Base-by-base conservation (phyloP, 2,113 vertebrate genomes). In the Okapia johnstoni region DNA sequence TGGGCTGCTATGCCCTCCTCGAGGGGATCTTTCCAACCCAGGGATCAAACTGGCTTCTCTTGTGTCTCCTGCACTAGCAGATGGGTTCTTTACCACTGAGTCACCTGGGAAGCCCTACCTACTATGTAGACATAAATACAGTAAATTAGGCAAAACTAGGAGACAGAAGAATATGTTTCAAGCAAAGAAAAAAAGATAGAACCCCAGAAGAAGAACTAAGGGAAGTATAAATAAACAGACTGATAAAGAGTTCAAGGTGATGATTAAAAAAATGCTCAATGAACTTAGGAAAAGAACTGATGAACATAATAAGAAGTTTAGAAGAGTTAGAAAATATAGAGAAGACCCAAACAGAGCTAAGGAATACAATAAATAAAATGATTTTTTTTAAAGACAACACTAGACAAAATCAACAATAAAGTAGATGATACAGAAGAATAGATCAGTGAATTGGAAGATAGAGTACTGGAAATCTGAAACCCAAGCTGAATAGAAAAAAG, bases 21-120 rank as follows among this genome's bases (percentile, higher is more conserved):
- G n/a, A 70, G n/a, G 66, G n/a, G 19, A 70, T 70, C 66, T 70
- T 70, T 19, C 10, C 0, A 10, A 70, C n/a, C 66, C 36, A 40
- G 66, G 66, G 21, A 40, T 40, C 66, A 23, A 70, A 70, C 19
- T 0, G 0, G n/a, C 0, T 0, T 40, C 66, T 2, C 10, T 70
- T 40, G 23, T 70, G 66, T 70, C 10, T 40, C 66, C 66, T 70
- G n/a, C n/a, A 58, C 26, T 58, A 25, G 57, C 57, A 58, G 16
- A 25, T 26, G 57, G 57, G 57, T 26, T 58, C 57, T 58, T 58
- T 58, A 58, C 57, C 57, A 40, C n/a, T 40, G 21, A 40, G n/a
- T 19, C 10, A 23, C 11, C 19, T 40, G 66, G 66, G n/a, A 40
- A 70, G 66, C 66, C 66, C 66, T 23, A 70, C 48, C 77, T 52